Base-by-base conservation (phyloP, 2,113 vertebrate genomes). In the Gadus macrocephalus region DNA sequence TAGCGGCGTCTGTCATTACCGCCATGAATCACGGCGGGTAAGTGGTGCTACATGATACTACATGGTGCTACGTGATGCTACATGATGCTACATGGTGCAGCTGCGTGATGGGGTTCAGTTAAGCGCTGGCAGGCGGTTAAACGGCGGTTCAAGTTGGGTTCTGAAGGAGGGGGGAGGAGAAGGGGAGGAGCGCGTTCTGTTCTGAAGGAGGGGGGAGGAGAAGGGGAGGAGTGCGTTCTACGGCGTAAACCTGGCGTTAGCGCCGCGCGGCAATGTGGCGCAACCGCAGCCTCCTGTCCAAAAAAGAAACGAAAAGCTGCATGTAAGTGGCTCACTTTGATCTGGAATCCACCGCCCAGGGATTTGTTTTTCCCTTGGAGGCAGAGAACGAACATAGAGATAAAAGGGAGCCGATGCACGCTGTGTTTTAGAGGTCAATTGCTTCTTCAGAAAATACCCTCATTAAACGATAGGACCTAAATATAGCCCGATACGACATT, bases 1-100 rank as follows among this genome's bases (percentile, higher is more conserved):
- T 88, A 88, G 85, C 78, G 60, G 58, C 68, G 80, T 90, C 87
- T 79, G 65, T 88, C 87, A 83, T 74, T 83, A 82, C 64, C 76
- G 61, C 79, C 62, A 90, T 87, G 77, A 84, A 86, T 87, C 85
- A 88, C 2, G 22, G 22, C 22, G 2, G 22, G n/a, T 25, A 25
- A 25, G 22, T 25, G 22, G 22, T 25, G 22, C 22, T 25, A 25
- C 22, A 25, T 25, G 22, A 25, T 25, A 25, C 22, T 25, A 25
- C 22, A 25, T 25, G 22, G 22, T 25, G 22, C 22, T 25, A 25
- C 22, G 22, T 25, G 22, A 25, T 25, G 22, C 22, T 25, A 25
- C 22, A 2, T 25, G 22, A 25, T 25, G 22, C 22, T 25, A 25
- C 22, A 58, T 58, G 17, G 9, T 25, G 22, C 55, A n/a, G 17